These are phyloP conservation scores for Edolisoma coerulescens DNA, from an alignment of 2,113 vertebrate genomes.

Conservation along the genomic window DNA sequence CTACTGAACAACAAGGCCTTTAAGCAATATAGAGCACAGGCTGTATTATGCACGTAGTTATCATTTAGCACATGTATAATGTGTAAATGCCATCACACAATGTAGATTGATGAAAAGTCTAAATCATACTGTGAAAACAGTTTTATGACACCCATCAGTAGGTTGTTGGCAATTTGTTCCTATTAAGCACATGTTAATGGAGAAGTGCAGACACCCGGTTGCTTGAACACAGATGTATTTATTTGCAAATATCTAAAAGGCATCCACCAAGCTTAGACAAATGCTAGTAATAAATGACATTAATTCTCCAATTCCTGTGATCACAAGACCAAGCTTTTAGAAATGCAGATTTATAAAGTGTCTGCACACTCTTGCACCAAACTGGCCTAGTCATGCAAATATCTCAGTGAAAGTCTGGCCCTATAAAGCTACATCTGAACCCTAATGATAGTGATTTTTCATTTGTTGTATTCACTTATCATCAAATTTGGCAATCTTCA, in stretches of 20 bases:
- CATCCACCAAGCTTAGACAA: background rate
- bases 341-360: background rate
- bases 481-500: background rate
- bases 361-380: background rate
- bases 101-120: background rate
- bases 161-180: background rate
- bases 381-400: background rate
- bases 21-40: background rate
- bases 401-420: background rate
- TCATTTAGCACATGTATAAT: background rate
- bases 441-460: background rate
- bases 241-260: background rate
- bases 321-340: background rate
- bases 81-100: background rate
- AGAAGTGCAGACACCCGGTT: background rate
- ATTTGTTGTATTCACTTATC: background rate
- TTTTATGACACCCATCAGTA: background rate
- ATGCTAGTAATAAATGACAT: background rate
- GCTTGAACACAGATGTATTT: background rate
- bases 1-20: background rate
- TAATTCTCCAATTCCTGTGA: background rate
- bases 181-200: background rate
- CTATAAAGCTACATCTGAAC: background rate
- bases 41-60: background rate
- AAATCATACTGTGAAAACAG: background rate